Base-by-base conservation (phyloP, 2,113 vertebrate genomes). In the Rhipidura dahli region DNA sequence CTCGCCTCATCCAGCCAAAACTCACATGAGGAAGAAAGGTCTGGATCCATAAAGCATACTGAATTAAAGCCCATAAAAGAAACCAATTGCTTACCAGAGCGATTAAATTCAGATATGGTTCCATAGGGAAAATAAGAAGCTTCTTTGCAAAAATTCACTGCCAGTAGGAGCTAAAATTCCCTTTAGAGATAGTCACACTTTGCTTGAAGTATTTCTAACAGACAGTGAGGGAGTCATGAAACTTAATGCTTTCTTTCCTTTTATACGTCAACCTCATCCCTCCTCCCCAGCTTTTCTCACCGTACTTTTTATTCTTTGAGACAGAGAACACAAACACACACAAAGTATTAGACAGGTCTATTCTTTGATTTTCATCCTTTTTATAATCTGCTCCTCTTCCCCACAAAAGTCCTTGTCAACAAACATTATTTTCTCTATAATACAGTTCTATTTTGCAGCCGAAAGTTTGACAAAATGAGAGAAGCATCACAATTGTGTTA, bases 41-140 rank as follows among this genome's bases (percentile, higher is more conserved):
- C 89, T 94, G 83, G 60, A 92, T 72, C 83, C 92, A 89, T 90
- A 90, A 90, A 90, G 20, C 31, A 77, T 60, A 78, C 31, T 78
- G 83, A 90, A 94, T 77, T 86, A 94, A 86, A 88, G n/a, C 31
- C 76, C 40, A 89, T 96, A 90, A 93, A 96, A 81, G 45, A 89
- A 95, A 75, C 47, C 44, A 89, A 94, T 75, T 90, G 90, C 93
- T 95, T 96, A 94, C 68, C 28, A 75, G 47, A 90, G 83, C 47
- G 76, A 95, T 96, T 94, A 96, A 91, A 83, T 85, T 87, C 71
- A 44, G 51, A 13, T 83, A 92, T 81, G 64, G 71, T 88, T 94
- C 92, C 79, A 86, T 11, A 30, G 87, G 90, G 93, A 92, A 90
- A 93, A 92, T 75, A 85, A 78, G 71, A 83, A 90, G 17, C 22